phyloP scores from a whole-genome alignment of 2,888 invertebrate genomes.

The Buathra laborator region DNA sequence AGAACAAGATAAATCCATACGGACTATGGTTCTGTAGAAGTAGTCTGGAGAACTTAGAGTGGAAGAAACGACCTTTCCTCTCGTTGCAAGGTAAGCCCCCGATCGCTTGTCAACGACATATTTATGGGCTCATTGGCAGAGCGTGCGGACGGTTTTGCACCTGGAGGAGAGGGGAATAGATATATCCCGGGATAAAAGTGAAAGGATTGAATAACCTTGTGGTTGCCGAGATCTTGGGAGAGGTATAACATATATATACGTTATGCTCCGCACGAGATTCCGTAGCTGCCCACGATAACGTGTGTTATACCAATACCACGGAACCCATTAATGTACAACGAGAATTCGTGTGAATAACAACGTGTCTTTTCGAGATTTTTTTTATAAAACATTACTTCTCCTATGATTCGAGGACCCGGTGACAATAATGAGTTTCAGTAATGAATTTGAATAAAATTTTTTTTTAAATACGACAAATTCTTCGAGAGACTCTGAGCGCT shows the following conservation, averaged over 20 bases:
- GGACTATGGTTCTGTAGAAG: slow-evolving; percentile 28
- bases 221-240: slow-evolving; percentile 65
- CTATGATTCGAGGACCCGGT: no score
- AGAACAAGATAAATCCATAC: slow-evolving; percentile 30
- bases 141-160: slow-evolving; percentile 61
- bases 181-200: slow-evolving; percentile 81
- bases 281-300: slow-evolving; percentile 51
- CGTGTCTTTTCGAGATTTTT: background rate
- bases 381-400: no score
- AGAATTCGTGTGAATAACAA: background rate
- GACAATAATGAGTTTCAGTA: no score
- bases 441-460: no score
- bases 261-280: slow-evolving; percentile 64
- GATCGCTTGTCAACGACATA: slow-evolving; percentile 75
- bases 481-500: no score
- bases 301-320: slow-evolving; percentile 2
- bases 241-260: slow-evolving; percentile 29
- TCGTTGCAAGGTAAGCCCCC: slow-evolving; percentile 78
- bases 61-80: slow-evolving; percentile 80
- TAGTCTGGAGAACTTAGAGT: slow-evolving; percentile 51
- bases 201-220: slow-evolving; percentile 83
- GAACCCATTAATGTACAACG: background rate
- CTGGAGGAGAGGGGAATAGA: slow-evolving; percentile 63
- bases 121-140: slow-evolving; percentile 78
- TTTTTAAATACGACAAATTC: no score